Conservation (phyloP, 2,113 vertebrate genomes). For the Nannospalax galili region DNA sequence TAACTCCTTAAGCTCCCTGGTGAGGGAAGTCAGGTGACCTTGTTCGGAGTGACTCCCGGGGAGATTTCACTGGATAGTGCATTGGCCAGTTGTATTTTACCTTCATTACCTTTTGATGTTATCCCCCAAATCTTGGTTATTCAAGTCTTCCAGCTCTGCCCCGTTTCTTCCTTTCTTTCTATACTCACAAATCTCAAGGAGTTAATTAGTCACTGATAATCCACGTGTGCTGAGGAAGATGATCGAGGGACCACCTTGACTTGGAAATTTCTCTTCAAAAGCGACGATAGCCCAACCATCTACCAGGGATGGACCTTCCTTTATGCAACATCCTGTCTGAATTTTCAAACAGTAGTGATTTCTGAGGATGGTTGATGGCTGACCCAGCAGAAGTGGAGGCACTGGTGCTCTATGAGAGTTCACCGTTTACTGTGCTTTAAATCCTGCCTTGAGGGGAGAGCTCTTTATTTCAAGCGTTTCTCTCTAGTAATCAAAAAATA, state of each 20-base stretch:
- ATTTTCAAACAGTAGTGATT: neutral
- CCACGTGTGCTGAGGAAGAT: neutral
- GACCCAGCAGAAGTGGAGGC: neutral
- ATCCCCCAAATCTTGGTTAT: neutral
- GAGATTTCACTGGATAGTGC: neutral
- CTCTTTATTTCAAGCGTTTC: conserved; percentile 17
- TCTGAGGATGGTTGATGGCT: neutral
- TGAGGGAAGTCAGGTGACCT: neutral
- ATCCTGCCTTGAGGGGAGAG: neutral
- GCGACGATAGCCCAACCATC: conserved; percentile 48
- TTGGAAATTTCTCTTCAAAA: conserved; percentile 8
- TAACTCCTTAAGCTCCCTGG: conserved; percentile 28
- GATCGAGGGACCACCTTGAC: neutral
- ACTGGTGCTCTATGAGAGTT: neutral
- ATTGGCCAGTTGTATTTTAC: neutral
- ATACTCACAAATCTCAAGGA: neutral
- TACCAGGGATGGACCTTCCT: neutral
- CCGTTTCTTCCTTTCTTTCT: neutral
- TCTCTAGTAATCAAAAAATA: conserved; percentile 27
- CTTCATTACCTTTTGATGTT: neutral
- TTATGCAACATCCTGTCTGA: neutral
- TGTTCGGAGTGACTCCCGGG: neutral
- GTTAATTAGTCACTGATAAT: neutral
- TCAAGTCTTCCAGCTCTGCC: neutral
- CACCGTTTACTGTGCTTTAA: neutral